Evolutionary conservation across 1,140 invertebrate species (phyloP).

Genomic region (Psix sp.): DNA sequence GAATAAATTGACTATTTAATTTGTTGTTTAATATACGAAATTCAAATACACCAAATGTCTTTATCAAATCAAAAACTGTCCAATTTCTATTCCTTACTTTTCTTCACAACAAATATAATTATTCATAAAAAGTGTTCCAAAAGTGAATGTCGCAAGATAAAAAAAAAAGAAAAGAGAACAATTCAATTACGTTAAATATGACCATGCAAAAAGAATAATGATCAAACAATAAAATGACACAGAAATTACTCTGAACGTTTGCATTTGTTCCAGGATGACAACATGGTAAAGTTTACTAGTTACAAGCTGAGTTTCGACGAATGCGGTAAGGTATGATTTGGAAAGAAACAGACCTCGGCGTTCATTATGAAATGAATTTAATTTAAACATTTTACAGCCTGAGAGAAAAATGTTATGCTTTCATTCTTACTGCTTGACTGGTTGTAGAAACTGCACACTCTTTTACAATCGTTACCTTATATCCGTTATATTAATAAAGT

Average conservation of each 20-base stretch:
- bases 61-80: no score
- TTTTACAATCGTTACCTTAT: conserved; percentile 75
- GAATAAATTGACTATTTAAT: no score
- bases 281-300: conserved; percentile 29
- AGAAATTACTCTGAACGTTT: conserved; percentile 53
- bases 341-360: conserved; percentile 49
- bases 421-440: conserved; percentile 71
- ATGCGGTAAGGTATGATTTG: conserved; percentile 38
- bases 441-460: conserved; percentile 71
- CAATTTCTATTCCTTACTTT: no score
- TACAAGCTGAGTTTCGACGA: conserved; percentile 48
- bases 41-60: no score
- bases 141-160: no score
- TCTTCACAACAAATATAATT: no score
- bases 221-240: conserved; percentile 52
- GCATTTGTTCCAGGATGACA: conserved; percentile 57
- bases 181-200: no score
- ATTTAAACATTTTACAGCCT: conserved; percentile 75
- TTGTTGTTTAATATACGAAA: no score
- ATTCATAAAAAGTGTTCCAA: no score
- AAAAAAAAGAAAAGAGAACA: no score
- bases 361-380: conserved; percentile 75
- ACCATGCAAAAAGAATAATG: conserved; percentile 29
- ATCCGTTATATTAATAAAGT: conserved; percentile 70
- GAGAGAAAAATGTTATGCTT: conserved; percentile 72